These are phyloP conservation scores for Callithrix jacchus DNA, from an alignment of 2,113 vertebrate species.

Conservation along the genomic window DNA sequence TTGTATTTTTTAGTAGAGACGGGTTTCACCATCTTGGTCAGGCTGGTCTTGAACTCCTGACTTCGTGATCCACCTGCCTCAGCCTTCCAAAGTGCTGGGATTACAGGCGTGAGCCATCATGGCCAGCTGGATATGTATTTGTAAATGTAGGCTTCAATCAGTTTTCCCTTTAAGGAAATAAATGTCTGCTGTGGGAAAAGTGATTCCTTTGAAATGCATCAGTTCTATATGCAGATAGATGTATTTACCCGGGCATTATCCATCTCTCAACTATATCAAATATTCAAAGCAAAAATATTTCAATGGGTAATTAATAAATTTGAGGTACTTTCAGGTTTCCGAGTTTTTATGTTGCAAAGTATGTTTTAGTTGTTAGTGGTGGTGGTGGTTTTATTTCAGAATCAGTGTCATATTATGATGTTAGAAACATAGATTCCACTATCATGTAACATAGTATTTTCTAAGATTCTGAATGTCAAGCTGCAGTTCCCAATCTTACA, in stretches of 20 bases:
- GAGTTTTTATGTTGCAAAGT: not conserved
- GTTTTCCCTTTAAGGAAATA: not conserved
- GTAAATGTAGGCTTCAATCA: not conserved
- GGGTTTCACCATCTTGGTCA: too few relatives aligned
- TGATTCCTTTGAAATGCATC: not conserved
- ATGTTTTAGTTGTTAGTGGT: not conserved
- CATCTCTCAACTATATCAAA: not conserved
- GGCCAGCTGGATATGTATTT: not conserved
- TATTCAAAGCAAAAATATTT: not conserved
- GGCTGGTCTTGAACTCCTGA: too few relatives aligned
- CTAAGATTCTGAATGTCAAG: not conserved
- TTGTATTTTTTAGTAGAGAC: too few relatives aligned
- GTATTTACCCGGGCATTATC: not conserved
- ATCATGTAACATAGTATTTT: not conserved
- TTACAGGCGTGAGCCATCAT: too few relatives aligned
- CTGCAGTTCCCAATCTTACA: not conserved
- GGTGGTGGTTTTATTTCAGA: not conserved
- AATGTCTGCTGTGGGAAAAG: not conserved
- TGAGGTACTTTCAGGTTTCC: not conserved
- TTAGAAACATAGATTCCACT: not conserved
- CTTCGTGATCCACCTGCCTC: too few relatives aligned
- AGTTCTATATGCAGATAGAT: not conserved
- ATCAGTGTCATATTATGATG: not conserved
- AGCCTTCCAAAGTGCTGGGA: too few relatives aligned
- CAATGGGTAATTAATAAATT: not conserved